Evolutionary conservation across 2,888 invertebrate species (phyloP).

Genomic region (Drosophila mayaguana): DNA sequence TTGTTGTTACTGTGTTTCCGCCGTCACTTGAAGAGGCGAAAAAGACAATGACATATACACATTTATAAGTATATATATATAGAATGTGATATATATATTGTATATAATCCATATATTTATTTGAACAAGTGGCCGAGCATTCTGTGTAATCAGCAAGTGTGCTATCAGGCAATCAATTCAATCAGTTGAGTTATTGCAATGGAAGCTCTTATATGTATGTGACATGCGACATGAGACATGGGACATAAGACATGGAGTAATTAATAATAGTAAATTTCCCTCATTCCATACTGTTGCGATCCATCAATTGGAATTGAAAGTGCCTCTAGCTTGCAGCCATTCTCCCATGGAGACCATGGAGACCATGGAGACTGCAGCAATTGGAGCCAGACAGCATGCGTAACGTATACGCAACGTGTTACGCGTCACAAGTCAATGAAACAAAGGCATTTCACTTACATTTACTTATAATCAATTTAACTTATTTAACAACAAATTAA

Average conservation of each 20-base stretch:
- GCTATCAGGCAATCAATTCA: conserved; percentile 38
- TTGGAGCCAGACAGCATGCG: conserved; percentile 21
- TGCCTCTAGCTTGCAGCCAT: conserved; percentile 17
- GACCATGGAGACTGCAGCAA: conserved; percentile 22
- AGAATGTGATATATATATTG: neutral
- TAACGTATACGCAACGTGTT: conserved; percentile 52
- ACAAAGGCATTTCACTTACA: conserved; percentile 4
- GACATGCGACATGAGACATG: conserved; percentile 8
- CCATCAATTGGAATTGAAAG: conserved; percentile 34
- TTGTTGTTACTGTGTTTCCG: conserved; percentile 44
- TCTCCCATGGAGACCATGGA: conserved; percentile 49
- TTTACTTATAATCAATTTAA: conserved; percentile 15
- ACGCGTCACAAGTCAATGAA: conserved; percentile 17
- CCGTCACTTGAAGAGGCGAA: conserved; percentile 2
- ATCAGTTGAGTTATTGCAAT: conserved; percentile 42
- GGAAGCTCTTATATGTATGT: conserved; percentile 10
- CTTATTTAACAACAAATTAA: conserved; percentile 3
- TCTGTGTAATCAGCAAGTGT: conserved; percentile 42
- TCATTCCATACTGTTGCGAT: neutral
- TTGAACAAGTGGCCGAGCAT: conserved; percentile 14
- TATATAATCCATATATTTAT: conserved; percentile 15
- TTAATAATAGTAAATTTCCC: conserved; percentile 33
- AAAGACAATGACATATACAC: neutral
- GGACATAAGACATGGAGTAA: conserved; percentile 21
- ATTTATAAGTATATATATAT: conserved; percentile 1